Percentiles rank a stretch among this genome's conserved stretches.
Evolutionary conservation across 2,113 vertebrate species (phyloP).

Genomic region (Numida meleagris): DNA sequence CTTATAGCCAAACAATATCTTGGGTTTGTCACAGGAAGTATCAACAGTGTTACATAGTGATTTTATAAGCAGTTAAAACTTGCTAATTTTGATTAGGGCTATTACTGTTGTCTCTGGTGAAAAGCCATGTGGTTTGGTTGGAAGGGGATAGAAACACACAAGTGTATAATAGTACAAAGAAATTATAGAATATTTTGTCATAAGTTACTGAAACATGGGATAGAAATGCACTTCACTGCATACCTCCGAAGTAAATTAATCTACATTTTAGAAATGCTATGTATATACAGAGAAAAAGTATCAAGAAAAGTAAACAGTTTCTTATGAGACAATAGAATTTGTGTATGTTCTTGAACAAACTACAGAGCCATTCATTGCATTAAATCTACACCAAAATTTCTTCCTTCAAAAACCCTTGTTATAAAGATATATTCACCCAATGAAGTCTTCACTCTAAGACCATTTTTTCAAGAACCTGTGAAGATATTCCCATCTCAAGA

Average conservation of each 20-base stretch:
- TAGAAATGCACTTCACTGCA: background rate
- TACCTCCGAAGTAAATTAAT: background rate
- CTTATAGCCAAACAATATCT: background rate
- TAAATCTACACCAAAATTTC: background rate
- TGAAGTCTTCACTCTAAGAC: background rate
- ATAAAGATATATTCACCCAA: background rate
- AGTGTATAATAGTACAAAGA: background rate
- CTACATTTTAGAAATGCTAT: background rate
- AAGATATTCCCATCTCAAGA: background rate
- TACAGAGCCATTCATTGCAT: rapidly evolving
- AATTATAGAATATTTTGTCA: background rate
- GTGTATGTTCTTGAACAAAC: background rate
- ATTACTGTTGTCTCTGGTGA: background rate
- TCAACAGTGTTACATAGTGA: background rate
- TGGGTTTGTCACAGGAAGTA: background rate
- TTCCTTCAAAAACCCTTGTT: too few relatives aligned
- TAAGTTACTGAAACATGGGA: background rate
- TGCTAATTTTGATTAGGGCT: background rate
- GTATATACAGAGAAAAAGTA: background rate
- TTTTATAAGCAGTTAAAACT: background rate
- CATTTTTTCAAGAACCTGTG: background rate
- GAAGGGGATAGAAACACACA: background rate
- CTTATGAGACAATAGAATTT: background rate
- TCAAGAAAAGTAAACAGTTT: background rate
- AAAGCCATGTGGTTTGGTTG: background rate